phyloP scores from a whole-genome alignment of 2,888 invertebrate genomes.

The Parnassius orleans region DNA sequence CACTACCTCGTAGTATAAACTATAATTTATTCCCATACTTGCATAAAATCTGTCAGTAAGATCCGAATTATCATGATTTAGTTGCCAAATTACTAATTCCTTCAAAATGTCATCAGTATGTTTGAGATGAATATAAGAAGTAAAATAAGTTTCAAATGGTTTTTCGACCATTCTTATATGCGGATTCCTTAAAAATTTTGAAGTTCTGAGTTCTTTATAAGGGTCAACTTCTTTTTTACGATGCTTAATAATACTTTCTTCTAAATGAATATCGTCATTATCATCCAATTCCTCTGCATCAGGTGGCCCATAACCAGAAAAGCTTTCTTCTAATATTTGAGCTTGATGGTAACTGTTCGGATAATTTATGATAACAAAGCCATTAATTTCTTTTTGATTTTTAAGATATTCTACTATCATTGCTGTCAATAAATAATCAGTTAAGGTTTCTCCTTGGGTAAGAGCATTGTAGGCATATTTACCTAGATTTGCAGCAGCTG shows the following conservation, averaged over 20 bases:
- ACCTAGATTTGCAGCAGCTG: slow-evolving; percentile 76
- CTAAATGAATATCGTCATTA: slow-evolving; percentile 65
- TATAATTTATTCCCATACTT: slow-evolving; percentile 79
- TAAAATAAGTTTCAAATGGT: slow-evolving; percentile 78
- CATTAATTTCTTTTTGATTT: slow-evolving; percentile 65
- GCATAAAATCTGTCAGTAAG: slow-evolving; percentile 82
- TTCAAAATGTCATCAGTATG: slow-evolving; percentile 64
- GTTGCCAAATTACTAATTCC: slow-evolving; percentile 65
- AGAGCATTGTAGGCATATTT: slow-evolving; percentile 78
- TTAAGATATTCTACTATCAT: slow-evolving; percentile 83
- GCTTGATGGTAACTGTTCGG: slow-evolving; percentile 82
- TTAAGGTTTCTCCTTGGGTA: slow-evolving; percentile 74
- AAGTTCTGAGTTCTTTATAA: slow-evolving; percentile 59
- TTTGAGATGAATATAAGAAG: slow-evolving; percentile 77
- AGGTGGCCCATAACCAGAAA: slow-evolving; percentile 77
- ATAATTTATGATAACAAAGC: slow-evolving; percentile 84
- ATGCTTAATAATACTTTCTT: slow-evolving; percentile 62
- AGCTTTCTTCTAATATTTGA: slow-evolving; percentile 79
- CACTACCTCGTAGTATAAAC: slow-evolving; percentile 79
- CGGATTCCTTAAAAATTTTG: slow-evolving; percentile 78
- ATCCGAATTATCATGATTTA: slow-evolving; percentile 66
- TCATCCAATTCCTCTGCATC: slow-evolving; percentile 55
- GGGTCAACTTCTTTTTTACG: slow-evolving; percentile 60
- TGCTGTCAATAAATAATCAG: slow-evolving; percentile 77
- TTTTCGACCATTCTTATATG: slow-evolving; percentile 52